Conservation (phyloP, 2,113 vertebrate genomes). For the Pyrgilauda ruficollis region DNA sequence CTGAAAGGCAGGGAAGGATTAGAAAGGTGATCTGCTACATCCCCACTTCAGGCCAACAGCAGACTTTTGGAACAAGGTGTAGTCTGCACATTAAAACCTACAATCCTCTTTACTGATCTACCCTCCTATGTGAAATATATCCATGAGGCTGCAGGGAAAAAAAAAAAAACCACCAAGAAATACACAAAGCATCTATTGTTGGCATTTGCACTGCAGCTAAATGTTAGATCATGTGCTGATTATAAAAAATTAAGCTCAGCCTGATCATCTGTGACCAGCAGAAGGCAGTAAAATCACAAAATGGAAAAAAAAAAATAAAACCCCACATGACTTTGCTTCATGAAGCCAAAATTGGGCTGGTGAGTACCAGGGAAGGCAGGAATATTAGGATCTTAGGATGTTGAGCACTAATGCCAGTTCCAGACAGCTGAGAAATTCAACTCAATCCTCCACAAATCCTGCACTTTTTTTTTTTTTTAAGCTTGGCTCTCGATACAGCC, state of each 20-base stretch:
- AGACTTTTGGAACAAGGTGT: neutral
- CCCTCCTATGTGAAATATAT: neutral
- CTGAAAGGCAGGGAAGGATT: neutral
- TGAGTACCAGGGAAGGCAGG: neutral
- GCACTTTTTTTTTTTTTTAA: neutral
- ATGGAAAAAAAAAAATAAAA: neutral
- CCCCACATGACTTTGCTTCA: neutral
- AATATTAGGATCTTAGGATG: neutral
- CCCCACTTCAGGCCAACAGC: neutral
- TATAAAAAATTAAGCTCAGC: neutral
- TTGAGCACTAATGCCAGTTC: neutral
- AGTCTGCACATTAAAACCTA: neutral
- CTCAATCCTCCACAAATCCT: neutral
- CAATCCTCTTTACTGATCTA: neutral
- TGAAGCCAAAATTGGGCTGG: neutral
- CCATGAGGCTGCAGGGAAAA: neutral
- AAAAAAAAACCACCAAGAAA: rapidly evolving
- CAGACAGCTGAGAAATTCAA: neutral
- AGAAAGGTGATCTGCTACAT: neutral
- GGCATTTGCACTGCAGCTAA: neutral
- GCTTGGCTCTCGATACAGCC: neutral
- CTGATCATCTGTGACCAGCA: slow-evolving; percentile 30
- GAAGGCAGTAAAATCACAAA: slow-evolving; percentile 60
- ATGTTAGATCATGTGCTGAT: neutral
- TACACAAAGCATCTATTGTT: neutral